A percentile compares a stretch with the other conserved stretches of the same genome.
These are phyloP conservation scores for Radopholus similis DNA, from an alignment of 1,140 invertebrate species.

Conservation along the genomic window DNA sequence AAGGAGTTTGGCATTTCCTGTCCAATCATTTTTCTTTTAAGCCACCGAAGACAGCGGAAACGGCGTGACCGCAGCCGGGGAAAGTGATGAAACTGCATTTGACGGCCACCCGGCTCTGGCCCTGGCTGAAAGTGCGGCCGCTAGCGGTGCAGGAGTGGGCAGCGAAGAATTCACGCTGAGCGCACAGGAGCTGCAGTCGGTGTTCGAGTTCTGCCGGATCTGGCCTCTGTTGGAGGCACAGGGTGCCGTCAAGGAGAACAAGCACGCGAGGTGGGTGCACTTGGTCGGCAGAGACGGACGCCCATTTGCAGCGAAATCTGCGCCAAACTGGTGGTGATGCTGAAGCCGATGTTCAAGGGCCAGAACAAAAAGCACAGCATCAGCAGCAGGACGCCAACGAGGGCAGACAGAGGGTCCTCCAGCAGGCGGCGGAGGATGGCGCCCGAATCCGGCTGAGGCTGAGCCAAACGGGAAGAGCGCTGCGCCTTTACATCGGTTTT, in stretches of 20 bases:
- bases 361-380: no score
- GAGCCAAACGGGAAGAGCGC: no score
- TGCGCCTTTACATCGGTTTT: no score
- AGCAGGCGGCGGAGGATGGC: no score
- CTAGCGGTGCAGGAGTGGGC: background rate
- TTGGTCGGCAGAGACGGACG: no score
- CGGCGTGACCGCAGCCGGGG: background rate
- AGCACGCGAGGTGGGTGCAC: background rate
- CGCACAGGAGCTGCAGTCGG: background rate
- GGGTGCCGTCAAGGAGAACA: background rate
- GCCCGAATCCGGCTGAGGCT: no score
- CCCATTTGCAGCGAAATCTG: no score
- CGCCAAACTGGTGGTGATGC: constrained; percentile 10
- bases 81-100: background rate
- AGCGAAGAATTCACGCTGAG: background rate
- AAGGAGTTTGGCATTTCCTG: background rate
- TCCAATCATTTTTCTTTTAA: no score
- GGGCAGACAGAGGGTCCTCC: no score
- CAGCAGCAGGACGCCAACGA: no score
- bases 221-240: background rate
- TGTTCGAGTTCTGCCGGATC: background rate
- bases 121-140: background rate
- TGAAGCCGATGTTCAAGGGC: constrained; percentile 16
- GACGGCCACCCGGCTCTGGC: background rate
- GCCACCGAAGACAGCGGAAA: constrained; percentile 8